Evolutionary conservation across 2,113 vertebrate species (phyloP).

Genomic region (Chrysochloris asiatica): DNA sequence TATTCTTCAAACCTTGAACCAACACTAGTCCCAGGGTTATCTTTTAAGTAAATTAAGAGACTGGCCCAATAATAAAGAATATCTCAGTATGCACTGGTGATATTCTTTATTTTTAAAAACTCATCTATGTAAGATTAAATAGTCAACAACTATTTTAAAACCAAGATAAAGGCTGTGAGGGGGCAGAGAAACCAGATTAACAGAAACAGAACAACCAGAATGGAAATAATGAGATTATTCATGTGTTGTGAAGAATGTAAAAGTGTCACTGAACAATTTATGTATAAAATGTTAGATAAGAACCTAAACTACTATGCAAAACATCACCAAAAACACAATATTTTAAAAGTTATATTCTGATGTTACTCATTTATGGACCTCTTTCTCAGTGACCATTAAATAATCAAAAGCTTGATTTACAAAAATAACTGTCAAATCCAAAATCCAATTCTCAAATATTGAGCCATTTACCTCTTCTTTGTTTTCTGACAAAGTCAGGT

Average conservation of each 20-base stretch:
- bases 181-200: background rate
- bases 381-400: background rate
- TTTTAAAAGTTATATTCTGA: background rate
- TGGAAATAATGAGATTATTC: background rate
- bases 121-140: background rate
- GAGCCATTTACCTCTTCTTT: conserved; percentile 92
- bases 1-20: background rate
- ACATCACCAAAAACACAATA: background rate
- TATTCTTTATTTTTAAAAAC: background rate
- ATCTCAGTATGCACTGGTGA: background rate
- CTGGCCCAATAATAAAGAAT: background rate
- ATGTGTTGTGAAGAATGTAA: background rate
- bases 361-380: background rate
- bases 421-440: conserved; percentile 10
- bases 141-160: background rate
- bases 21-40: background rate
- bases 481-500: conserved; percentile 91
- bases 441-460: conserved; percentile 20
- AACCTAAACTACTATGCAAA: background rate
- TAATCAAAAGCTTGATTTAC: background rate
- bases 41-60: background rate
- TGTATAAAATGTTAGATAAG: background rate
- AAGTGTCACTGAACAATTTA: background rate
- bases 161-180: background rate
- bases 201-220: background rate